A percentile compares a stretch with the other conserved stretches of the same genome.
Conservation (phyloP, 2,888 invertebrate species). For the Cryptus armator region DNA sequence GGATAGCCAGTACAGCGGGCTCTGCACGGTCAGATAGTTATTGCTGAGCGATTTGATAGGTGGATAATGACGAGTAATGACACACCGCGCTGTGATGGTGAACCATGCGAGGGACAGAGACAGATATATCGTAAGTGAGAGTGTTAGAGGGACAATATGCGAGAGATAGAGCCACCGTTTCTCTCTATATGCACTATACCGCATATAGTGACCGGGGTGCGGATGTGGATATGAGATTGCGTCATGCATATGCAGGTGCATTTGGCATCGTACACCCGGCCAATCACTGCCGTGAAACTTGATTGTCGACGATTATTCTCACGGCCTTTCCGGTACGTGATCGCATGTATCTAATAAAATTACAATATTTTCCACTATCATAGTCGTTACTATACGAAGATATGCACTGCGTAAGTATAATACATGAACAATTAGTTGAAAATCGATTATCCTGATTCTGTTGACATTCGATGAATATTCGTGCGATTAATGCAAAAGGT, state of each 20-base stretch:
- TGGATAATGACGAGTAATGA: conserved; percentile 84
- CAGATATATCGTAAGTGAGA: conserved; percentile 52
- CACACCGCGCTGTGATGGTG: conserved; percentile 79
- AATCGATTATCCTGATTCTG: too few relatives aligned
- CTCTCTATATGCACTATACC: conserved; percentile 54
- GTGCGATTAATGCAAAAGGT: too few relatives aligned
- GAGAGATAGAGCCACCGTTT: conserved; percentile 46
- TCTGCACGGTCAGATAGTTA: conserved; percentile 80
- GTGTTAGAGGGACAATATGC: conserved; percentile 54
- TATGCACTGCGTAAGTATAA: conserved; percentile 17
- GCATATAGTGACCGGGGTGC: conserved; percentile 64
- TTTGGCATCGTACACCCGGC: conserved; percentile 80
- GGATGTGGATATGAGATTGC: conserved; percentile 83
- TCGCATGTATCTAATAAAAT: conserved; percentile 80
- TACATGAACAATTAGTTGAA: neutral
- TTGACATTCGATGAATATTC: too few relatives aligned
- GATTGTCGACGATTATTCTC: conserved; percentile 84
- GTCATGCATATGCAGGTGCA: conserved; percentile 84
- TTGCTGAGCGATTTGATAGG: conserved; percentile 83
- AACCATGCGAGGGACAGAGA: conserved; percentile 50
- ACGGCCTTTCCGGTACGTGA: conserved; percentile 60
- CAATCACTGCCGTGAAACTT: conserved; percentile 83
- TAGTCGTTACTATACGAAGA: conserved; percentile 16
- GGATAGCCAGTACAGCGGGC: conserved; percentile 44
- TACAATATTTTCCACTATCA: conserved; percentile 73